phyloP scores from a whole-genome alignment of 2,888 invertebrate genomes.

The Lithophane leautieri region DNA sequence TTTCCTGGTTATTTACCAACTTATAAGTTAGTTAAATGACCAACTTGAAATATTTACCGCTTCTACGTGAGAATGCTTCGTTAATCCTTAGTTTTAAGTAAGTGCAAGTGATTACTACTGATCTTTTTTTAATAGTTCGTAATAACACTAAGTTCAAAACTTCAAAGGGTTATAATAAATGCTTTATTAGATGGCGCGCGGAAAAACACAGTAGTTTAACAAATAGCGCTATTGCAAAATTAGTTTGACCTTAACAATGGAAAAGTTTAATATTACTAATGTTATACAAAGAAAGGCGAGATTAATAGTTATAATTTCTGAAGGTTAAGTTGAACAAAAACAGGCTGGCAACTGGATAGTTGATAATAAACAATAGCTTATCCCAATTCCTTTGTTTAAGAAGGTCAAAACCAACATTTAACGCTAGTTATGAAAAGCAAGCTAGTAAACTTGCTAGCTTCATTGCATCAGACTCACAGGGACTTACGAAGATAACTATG shows the following conservation, averaged over 20 bases:
- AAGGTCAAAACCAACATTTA: too few species aligned
- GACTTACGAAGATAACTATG: too few species aligned
- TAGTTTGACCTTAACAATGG: conserved; percentile 76
- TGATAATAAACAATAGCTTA: not conserved
- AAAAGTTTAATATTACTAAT: conserved; percentile 70
- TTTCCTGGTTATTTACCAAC: conserved; percentile 26
- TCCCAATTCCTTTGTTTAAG: too few species aligned
- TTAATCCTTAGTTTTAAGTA: conserved; percentile 42
- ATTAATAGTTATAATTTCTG: conserved; percentile 51
- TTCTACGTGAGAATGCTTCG: conserved; percentile 43
- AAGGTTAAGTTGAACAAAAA: conserved; percentile 21
- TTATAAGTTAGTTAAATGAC: conserved; percentile 18
- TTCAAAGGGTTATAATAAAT: conserved; percentile 77
- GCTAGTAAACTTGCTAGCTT: too few species aligned
- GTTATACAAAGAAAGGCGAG: conserved; percentile 47
- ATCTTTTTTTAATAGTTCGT: conserved; percentile 75
- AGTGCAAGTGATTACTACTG: conserved; percentile 61
- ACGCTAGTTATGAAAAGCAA: too few species aligned
- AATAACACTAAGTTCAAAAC: conserved; percentile 75
- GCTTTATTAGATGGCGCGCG: conserved; percentile 76
- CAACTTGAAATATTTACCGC: conserved; percentile 35
- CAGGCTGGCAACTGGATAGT: not conserved
- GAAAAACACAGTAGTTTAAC: conserved; percentile 79
- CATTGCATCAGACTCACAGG: too few species aligned
- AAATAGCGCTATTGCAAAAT: conserved; percentile 82